These are phyloP conservation scores for Balaenoptera acutorostrata DNA, from an alignment of 2,113 vertebrate genomes.

Conservation along the genomic window DNA sequence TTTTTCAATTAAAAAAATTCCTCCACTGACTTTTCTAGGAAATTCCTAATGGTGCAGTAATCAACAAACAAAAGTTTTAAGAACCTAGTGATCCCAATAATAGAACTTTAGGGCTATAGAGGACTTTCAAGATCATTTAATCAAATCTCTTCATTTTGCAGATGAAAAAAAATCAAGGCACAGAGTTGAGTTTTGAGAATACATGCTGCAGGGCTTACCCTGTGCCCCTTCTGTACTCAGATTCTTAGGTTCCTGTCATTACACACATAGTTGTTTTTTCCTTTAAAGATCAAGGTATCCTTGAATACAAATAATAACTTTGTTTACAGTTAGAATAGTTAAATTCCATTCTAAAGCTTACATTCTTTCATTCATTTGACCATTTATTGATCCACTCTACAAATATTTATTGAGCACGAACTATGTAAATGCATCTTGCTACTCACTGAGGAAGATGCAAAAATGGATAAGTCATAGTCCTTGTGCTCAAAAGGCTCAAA, in stretches of 20 bases:
- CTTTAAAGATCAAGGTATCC: neutral
- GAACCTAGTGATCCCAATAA: constrained; percentile 26
- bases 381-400: neutral
- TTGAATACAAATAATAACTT: neutral
- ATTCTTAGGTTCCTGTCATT: neutral
- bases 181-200: neutral
- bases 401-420: neutral
- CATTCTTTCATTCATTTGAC: neutral
- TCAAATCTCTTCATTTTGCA: constrained; percentile 13
- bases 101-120: neutral
- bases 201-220: neutral
- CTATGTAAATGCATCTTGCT: neutral
- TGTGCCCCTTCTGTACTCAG: neutral
- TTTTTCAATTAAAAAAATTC: constrained; percentile 61
- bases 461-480: neutral
- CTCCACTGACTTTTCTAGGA: constrained; percentile 54
- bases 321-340: neutral
- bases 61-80: constrained; percentile 30
- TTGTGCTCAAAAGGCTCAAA: neutral
- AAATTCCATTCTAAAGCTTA: neutral
- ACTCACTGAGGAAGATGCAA: neutral
- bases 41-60: constrained; percentile 47
- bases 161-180: neutral
- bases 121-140: neutral
- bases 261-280: neutral